These are phyloP conservation scores for Gulo gulo DNA, from an alignment of 2,113 vertebrate species.

Conservation along the genomic window DNA sequence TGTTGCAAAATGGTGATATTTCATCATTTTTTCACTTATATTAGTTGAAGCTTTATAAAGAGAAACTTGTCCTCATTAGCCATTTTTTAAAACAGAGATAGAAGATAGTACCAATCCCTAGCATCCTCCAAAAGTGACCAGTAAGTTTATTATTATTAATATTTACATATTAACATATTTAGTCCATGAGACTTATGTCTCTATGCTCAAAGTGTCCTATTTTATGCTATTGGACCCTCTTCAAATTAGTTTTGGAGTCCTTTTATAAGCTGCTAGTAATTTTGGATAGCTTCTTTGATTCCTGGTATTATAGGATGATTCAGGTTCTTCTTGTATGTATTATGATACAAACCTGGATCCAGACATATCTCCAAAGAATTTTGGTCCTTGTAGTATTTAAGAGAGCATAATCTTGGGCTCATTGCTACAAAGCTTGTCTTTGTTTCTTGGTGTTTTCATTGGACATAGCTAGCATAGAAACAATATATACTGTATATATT, in stretches of 20 bases:
- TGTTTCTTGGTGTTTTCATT: neutral
- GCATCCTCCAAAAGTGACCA: neutral
- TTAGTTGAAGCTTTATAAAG: neutral
- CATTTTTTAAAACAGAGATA: neutral
- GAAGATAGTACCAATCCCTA: neutral
- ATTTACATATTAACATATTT: neutral
- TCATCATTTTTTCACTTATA: neutral
- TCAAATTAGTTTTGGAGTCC: neutral
- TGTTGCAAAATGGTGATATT: neutral
- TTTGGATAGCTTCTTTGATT: neutral
- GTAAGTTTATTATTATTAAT: neutral
- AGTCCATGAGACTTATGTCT: neutral
- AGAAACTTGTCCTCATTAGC: neutral
- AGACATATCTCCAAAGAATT: neutral
- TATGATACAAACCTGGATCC: neutral
- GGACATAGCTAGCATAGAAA: neutral
- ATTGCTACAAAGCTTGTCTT: neutral
- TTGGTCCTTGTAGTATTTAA: neutral
- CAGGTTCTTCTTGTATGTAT: neutral
- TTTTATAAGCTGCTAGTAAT: neutral
- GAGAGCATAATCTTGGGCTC: neutral
- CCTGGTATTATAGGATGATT: neutral
- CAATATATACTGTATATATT: neutral
- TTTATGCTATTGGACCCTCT: neutral
- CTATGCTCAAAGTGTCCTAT: neutral